phyloP scores from a whole-genome alignment of 2,797 vertebrate species.

The Squalus acanthias region DNA sequence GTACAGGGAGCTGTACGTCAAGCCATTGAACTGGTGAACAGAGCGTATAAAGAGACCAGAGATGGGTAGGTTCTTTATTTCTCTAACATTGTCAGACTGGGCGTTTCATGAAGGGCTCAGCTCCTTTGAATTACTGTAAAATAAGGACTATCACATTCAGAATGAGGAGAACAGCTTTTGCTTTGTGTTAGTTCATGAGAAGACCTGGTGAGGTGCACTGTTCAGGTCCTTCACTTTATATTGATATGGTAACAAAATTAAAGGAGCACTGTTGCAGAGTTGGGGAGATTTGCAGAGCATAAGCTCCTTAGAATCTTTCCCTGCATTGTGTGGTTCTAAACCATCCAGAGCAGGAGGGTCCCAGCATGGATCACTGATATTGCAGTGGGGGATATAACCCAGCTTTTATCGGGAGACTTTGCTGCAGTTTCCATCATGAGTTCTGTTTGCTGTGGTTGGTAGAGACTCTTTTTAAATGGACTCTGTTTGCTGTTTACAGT shows the following conservation, averaged over 20 bases:
- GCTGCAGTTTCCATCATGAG: no score
- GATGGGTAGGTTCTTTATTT: slow-evolving; percentile 60
- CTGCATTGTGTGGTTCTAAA: not conserved
- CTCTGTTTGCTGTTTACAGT: no score
- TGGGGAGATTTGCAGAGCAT: not conserved
- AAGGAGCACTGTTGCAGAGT: not conserved
- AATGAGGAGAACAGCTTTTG: no score
- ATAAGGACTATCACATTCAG: not conserved
- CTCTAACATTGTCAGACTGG: not conserved
- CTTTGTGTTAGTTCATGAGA: not conserved
- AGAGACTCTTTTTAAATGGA: no score
- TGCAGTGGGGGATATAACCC: no score
- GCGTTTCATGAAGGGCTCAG: not conserved
- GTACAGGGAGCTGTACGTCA: slow-evolving; percentile 62
- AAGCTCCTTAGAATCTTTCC: not conserved
- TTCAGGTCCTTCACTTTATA: not conserved
- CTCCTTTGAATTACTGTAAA: not conserved
- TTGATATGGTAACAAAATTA: not conserved
- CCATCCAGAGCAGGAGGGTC: not conserved
- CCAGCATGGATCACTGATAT: no score
- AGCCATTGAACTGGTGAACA: slow-evolving; percentile 71
- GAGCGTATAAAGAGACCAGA: slow-evolving; percentile 57
- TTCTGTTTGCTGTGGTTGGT: no score
- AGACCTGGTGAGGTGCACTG: not conserved
- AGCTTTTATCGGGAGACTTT: no score